Percentiles rank a stretch among this genome's conserved stretches.
Evolutionary conservation across 2,888 invertebrate species (phyloP).

Genomic region (Microctonus brassicae): DNA sequence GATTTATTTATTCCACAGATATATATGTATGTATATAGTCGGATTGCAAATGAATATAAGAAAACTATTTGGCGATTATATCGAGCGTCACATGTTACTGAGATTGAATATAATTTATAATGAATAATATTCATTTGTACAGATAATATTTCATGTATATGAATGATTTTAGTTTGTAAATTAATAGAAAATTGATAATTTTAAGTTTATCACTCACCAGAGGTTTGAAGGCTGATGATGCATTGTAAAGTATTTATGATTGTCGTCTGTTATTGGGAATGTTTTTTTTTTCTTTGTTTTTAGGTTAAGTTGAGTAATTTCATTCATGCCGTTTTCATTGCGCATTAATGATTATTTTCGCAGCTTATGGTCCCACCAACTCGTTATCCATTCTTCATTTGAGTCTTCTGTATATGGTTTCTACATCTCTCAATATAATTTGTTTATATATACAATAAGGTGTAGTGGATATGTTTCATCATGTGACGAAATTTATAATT

Average conservation of each 20-base stretch:
- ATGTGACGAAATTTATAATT: not conserved
- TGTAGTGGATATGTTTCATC: not conserved
- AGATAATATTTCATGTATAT: not conserved
- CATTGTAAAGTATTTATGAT: not conserved
- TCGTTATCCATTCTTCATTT: not conserved
- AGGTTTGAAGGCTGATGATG: not conserved
- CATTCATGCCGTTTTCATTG: not conserved
- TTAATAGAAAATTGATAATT: no score
- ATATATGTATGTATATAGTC: not conserved
- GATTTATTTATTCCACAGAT: not conserved
- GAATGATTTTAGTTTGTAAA: not conserved
- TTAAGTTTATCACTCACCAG: not conserved
- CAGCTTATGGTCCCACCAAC: not conserved
- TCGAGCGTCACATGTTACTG: not conserved
- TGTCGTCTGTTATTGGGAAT: not conserved
- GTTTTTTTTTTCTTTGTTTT: not conserved
- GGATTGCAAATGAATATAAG: not conserved
- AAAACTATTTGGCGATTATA: not conserved
- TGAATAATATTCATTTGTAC: not conserved
- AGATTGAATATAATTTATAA: not conserved
- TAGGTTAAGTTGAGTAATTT: not conserved
- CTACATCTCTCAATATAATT: not conserved
- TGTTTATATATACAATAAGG: not conserved
- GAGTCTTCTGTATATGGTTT: not conserved
- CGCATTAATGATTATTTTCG: not conserved